Evolutionary conservation across 2,888 invertebrate species (phyloP).

Genomic region (Cryptus armator): DNA sequence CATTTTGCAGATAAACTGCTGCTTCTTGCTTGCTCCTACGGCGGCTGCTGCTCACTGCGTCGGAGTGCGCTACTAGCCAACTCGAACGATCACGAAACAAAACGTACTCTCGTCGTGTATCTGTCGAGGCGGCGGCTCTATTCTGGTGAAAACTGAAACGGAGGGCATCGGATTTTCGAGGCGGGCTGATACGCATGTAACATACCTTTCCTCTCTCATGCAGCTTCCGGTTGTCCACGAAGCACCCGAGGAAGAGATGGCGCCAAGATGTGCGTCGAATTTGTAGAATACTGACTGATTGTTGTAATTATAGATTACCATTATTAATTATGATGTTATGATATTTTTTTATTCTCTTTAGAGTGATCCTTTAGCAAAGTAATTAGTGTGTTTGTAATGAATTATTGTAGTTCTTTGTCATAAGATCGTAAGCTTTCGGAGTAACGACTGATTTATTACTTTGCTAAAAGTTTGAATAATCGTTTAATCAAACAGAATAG

Average conservation of each 20-base stretch:
- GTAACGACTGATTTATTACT: too few relatives aligned
- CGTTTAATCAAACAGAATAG: too few relatives aligned
- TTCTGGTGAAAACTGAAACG: neutral
- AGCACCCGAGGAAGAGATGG: neutral
- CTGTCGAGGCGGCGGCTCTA: neutral
- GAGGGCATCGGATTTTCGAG: neutral
- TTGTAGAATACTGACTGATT: neutral
- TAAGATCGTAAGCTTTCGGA: too few relatives aligned
- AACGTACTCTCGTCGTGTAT: neutral
- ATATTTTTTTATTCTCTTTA: too few relatives aligned
- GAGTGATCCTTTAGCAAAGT: too few relatives aligned
- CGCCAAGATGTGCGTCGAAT: neutral
- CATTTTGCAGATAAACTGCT: constrained; percentile 86
- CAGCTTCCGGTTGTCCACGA: neutral
- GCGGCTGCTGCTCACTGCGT: constrained; percentile 5
- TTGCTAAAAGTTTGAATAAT: too few relatives aligned
- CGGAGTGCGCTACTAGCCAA: constrained; percentile 19
- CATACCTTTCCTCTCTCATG: too few relatives aligned
- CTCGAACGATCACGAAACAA: constrained; percentile 12
- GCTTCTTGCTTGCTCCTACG: constrained; percentile 10
- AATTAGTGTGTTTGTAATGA: too few relatives aligned
- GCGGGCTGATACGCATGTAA: constrained; percentile 1
- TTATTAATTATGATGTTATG: too few relatives aligned
- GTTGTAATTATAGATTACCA: too few relatives aligned
- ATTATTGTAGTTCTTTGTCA: too few relatives aligned